Conservation (phyloP, 2,113 vertebrate species). For the Brienomyrus brachyistius region DNA sequence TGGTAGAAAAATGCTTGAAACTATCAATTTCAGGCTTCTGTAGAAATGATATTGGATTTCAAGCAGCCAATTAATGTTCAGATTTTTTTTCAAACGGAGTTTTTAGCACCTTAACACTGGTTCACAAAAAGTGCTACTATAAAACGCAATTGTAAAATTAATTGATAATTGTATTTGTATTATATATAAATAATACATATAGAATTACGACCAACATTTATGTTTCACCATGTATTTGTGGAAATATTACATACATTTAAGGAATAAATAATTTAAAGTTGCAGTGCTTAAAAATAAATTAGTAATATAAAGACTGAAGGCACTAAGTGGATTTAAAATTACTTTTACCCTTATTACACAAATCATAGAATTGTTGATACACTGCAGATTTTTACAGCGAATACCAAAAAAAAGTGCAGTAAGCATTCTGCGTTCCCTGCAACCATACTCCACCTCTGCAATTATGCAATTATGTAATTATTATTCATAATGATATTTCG, state of each 20-base stretch:
- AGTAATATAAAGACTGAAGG: background rate
- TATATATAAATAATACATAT: too few species aligned
- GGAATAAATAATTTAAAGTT: background rate
- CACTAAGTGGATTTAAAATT: background rate
- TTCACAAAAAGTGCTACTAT: background rate
- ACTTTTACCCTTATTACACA: background rate
- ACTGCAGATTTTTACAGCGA: background rate
- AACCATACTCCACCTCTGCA: background rate
- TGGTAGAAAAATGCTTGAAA: background rate
- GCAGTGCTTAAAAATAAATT: background rate
- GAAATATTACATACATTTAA: background rate
- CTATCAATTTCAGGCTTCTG: background rate
- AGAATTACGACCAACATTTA: too few species aligned
- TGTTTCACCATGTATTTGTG: too few species aligned
- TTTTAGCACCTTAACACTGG: background rate
- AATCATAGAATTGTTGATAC: background rate
- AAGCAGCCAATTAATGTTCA: background rate
- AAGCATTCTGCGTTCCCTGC: background rate
- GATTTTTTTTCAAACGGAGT: background rate
- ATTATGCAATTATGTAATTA: background rate
- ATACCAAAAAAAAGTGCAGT: background rate
- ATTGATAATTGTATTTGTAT: background rate
- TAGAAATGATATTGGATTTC: background rate
- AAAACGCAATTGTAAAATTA: background rate
- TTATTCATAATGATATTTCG: background rate